Evolutionary conservation across 1,140 invertebrate species (phyloP), one percentile per base, ranked within the genome.

Genomic region (Anastatus disparis): DNA sequence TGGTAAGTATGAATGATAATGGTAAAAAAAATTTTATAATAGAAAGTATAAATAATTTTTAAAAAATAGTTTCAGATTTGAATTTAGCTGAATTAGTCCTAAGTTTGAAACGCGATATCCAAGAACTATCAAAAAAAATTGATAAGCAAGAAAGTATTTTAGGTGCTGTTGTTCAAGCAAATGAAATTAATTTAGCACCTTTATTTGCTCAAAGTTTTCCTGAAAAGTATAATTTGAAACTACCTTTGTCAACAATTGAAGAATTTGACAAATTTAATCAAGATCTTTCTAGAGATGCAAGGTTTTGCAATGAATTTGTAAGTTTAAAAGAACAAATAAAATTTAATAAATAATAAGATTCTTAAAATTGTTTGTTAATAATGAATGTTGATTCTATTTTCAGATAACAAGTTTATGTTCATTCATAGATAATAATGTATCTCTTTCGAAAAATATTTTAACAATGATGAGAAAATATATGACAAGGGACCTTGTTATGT

Each of bases 301-400:
- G 15, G 1, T 55, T 65, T 55, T 53, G 63, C 35, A 65, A 40
- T 17, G 63, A 65, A 26, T 65, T 65, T 65, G 63, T 65, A 55
- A 65, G 63, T 55, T 8, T 62, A 2, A 12, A 53, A 64, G 20
- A 48, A 17, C 8, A 35, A 9, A 17, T 35, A 15, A 65, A 26
- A 53, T 27, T 46, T 29, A 44, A 42, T 40, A 24, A 27, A 13
- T 27, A 52, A 20, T 31, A 22, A 38, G 15, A 31, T 38, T n/a
- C n/a, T n/a, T n/a, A n/a, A n/a, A n/a, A n/a, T n/a, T n/a, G n/a
- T n/a, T n/a, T n/a, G n/a, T 15, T 55, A 2, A 55, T 27, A 29
- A 55, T 29, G 10, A 13, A 15, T 29, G 20, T 22, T 50, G 13
- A 29, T 55, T 3, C 6, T n/a, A n/a, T n/a, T 35, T 50, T 48